Evolutionary conservation across 2,113 vertebrate species (phyloP).

Genomic region (Leucosticte australis): DNA sequence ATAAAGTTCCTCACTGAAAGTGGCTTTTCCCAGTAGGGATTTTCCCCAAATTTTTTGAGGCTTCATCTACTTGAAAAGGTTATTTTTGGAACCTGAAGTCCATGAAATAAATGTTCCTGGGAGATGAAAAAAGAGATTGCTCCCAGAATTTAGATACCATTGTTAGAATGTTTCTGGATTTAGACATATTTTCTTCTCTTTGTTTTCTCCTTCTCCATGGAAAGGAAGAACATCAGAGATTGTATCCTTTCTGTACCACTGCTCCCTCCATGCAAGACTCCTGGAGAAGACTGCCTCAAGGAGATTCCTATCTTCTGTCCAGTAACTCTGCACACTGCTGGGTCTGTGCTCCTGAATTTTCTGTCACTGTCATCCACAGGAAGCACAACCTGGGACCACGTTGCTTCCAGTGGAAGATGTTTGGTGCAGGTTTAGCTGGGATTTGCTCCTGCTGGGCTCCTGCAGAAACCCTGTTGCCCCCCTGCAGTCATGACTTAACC

Average conservation of each 20-base stretch:
- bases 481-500: background rate
- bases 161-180: background rate
- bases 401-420: background rate
- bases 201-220: background rate
- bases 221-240: slow-evolving; percentile 48
- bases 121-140: background rate
- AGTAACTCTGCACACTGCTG: background rate
- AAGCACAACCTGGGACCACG: background rate
- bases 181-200: background rate
- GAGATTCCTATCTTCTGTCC: background rate
- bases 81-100: background rate
- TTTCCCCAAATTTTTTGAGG: background rate
- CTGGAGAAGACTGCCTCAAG: background rate
- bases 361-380: background rate
- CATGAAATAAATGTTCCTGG: background rate
- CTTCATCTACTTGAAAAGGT: background rate
- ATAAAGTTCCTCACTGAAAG: background rate
- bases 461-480: background rate
- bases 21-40: background rate
- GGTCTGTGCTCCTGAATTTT: background rate
- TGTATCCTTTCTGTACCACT: slow-evolving; percentile 64
- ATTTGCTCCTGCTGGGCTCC: background rate
- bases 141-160: background rate
- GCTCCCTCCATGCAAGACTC: background rate
- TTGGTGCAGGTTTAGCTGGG: background rate